Conservation (phyloP, 2,797 vertebrate genomes). For the Selene dorsalis region DNA sequence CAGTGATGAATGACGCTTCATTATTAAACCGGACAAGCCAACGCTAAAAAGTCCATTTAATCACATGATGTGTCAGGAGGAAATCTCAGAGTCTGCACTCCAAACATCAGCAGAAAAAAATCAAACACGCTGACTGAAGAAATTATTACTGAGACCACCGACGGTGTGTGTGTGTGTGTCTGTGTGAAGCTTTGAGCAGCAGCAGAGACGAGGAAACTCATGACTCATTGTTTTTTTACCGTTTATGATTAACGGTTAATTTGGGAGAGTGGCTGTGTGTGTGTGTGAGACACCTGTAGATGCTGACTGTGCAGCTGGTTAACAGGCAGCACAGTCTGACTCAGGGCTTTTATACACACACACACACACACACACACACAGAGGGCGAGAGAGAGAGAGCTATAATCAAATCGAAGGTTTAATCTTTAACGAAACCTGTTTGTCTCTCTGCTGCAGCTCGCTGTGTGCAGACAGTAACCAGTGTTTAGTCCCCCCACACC, state of each 20-base stretch:
- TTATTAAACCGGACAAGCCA: background rate
- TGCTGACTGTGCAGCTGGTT: slow-evolving; percentile 60
- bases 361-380: slow-evolving; percentile 27
- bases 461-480: background rate
- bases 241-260: slow-evolving; percentile 76
- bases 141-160: slow-evolving; percentile 32
- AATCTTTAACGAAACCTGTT: slow-evolving; percentile 49
- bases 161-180: slow-evolving; percentile 5
- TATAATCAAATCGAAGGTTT: slow-evolving; percentile 55
- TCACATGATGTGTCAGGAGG: slow-evolving; percentile 4
- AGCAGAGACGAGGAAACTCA: slow-evolving; percentile 43
- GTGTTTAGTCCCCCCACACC: slow-evolving; percentile 1
- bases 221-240: slow-evolving; percentile 62
- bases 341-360: slow-evolving; percentile 55
- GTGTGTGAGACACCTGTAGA: slow-evolving; percentile 53
- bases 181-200: slow-evolving; percentile 23
- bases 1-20: background rate
- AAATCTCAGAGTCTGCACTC: slow-evolving; percentile 10
- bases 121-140: slow-evolving; percentile 41
- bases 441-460: slow-evolving; percentile 42
- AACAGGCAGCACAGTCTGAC: slow-evolving; percentile 58
- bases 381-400: background rate
- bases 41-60: slow-evolving; percentile 24
- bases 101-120: slow-evolving; percentile 64
- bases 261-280: slow-evolving; percentile 67